phyloP scores from a whole-genome alignment of 1,140 invertebrate genomes.

The Carposina sasakii region DNA sequence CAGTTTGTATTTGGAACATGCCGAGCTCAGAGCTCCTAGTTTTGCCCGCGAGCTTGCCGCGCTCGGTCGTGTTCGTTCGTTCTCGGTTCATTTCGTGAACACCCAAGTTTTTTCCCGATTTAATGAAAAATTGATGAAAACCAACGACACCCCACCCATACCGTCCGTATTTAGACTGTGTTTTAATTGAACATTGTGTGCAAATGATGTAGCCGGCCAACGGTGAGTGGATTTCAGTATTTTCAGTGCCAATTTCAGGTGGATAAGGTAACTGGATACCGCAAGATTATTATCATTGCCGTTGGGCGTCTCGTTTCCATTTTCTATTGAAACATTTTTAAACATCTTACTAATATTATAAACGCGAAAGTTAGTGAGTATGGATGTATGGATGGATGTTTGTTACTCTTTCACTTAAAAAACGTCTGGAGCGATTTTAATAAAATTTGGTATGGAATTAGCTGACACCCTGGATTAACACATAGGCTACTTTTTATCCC shows the following conservation, averaged over 20 bases:
- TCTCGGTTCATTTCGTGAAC: too few relatives aligned
- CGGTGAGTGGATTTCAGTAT: conserved; percentile 47
- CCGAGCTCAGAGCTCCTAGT: conserved; percentile 50
- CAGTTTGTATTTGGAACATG: conserved; percentile 44
- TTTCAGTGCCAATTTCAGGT: conserved; percentile 41
- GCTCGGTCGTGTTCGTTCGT: conserved; percentile 31
- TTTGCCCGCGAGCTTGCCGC: conserved; percentile 45
- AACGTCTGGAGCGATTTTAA: too few relatives aligned
- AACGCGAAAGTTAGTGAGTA: too few relatives aligned
- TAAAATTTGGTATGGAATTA: too few relatives aligned
- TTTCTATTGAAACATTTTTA: too few relatives aligned
- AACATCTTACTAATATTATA: too few relatives aligned
- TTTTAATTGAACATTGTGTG: conserved; percentile 41
- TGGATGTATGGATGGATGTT: too few relatives aligned
- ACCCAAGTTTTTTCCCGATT: conserved; percentile 52
- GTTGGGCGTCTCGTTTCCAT: too few relatives aligned
- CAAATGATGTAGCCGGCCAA: conserved; percentile 31
- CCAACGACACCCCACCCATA: conserved; percentile 31
- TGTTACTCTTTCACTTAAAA: too few relatives aligned
- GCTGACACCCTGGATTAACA: too few relatives aligned
- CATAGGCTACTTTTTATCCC: too few relatives aligned
- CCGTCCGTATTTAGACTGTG: conserved; percentile 37
- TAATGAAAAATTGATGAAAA: conserved; percentile 62
- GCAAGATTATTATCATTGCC: too few relatives aligned
- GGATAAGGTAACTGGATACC: conserved; percentile 32